Evolutionary conservation across 2,113 vertebrate genomes (phyloP).

Genomic region (Miniopterus natalensis): DNA sequence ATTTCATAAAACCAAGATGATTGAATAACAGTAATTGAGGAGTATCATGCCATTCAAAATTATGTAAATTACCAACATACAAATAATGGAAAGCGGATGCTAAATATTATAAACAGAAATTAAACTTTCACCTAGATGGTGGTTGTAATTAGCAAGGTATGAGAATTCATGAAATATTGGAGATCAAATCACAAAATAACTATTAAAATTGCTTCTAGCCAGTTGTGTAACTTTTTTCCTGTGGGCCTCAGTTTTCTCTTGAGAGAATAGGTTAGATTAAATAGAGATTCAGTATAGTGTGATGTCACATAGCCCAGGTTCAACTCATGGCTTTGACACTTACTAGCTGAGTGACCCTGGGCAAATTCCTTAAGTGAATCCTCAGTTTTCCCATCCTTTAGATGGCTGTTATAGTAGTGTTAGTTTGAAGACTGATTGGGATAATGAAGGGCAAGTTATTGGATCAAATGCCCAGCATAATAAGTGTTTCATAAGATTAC

Average conservation of each 20-base stretch:
- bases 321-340: neutral
- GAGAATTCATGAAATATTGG: neutral
- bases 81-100: neutral
- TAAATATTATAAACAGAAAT: conserved; percentile 9
- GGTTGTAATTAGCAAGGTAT: neutral
- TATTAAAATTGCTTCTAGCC: neutral
- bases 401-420: neutral
- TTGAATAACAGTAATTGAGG: neutral
- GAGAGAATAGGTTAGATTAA: neutral
- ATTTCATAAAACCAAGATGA: neutral
- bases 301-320: neutral
- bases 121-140: neutral
- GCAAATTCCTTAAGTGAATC: neutral
- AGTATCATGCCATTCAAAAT: neutral
- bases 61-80: neutral
- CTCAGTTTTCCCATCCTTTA: neutral
- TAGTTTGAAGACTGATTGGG: neutral
- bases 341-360: neutral
- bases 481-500: neutral
- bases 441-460: neutral
- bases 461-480: neutral
- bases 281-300: neutral
- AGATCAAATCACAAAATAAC: neutral
- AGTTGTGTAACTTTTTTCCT: neutral
- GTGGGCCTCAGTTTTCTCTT: neutral